Evolutionary conservation across 2,797 vertebrate genomes (phyloP).

Genomic region (Gobionotothen gibberifrons): DNA sequence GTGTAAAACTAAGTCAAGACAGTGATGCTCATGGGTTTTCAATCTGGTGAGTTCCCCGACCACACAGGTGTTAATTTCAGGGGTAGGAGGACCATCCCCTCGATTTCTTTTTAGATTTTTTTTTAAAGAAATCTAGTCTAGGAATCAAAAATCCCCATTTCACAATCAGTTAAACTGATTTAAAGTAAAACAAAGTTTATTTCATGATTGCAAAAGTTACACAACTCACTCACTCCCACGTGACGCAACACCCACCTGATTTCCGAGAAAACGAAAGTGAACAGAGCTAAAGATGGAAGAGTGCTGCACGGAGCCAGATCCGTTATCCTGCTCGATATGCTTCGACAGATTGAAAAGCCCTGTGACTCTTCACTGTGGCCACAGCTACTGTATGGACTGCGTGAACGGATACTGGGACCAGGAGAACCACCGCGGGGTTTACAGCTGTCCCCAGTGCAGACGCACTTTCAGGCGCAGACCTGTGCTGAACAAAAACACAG

Average conservation of each 20-base stretch:
- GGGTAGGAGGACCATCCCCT: no score
- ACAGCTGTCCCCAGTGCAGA: conserved; percentile 76
- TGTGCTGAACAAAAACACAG: conserved; percentile 69
- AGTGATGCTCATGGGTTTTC: no score
- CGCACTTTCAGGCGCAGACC: conserved; percentile 71
- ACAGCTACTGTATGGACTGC: conserved; percentile 77
- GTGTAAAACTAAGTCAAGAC: no score
- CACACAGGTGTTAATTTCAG: no score
- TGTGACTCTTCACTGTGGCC: conserved; percentile 73
- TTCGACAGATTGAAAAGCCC: conserved; percentile 72
- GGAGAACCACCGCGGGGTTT: conserved; percentile 58
- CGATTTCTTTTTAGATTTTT: no score
- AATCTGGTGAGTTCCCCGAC: no score
- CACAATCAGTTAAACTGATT: no score
- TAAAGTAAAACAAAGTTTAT: no score
- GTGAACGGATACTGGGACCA: conserved; percentile 75
- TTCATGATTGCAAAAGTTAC: no score
- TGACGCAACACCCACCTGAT: neutral
- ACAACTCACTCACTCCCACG: no score
- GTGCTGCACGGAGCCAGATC: neutral
- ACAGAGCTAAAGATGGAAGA: conserved; percentile 29
- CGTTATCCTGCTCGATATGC: conserved; percentile 70
- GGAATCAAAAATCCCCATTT: no score
- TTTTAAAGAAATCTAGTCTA: no score
- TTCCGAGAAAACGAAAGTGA: conserved; percentile 40